Evolutionary conservation across 2,797 vertebrate species (phyloP), one percentile per base, ranked within the genome.

Genomic region (Danio albolineatus): DNA sequence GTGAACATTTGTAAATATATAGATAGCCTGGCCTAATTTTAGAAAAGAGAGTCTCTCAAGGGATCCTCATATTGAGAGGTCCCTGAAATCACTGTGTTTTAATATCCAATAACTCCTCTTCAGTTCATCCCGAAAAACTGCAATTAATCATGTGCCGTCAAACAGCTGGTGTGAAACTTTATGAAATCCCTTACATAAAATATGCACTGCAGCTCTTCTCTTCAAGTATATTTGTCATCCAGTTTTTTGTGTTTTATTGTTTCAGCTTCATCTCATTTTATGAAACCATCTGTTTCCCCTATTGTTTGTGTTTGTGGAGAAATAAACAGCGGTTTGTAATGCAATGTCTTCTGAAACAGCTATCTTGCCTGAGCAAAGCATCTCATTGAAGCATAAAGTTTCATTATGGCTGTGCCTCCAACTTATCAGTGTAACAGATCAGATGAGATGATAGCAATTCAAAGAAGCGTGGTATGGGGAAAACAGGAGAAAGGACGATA

Each of bases 381-480:
- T 72, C 81, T 91, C 83, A 88, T 89, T 90, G 89, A 85, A 79
- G 87, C 76, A 76, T 83, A 83, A 84, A 88, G 86, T 89, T 88
- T 88, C 80, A 85, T 69, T 17, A 79, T 10, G 17, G 80, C 49
- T 75, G 79, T 19, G 61, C 74, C 76, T 82, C 49, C 78, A 54
- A 7, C 48, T 86, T 89, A 87, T 89, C 85, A 72, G 1, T 2
- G 46, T 78, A 80, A 84, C 65, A 77, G 79, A 90, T 91, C 60
- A 19, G 60, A 36, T 2, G 83, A 70, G 77, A 56, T 2, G 46
- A 88, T 85, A 85, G 85, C 70, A 82, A 57, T 84, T 88, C 43
- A 86, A 83, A 83, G 81, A 70, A 69, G 53, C 84, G 64, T 73
- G 69, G 78, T 43, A 5, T 41, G 2, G 51, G 81, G 76, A 76